These are phyloP conservation scores for Crematogaster levior DNA, from an alignment of 2,888 invertebrate species.

Conservation along the genomic window DNA sequence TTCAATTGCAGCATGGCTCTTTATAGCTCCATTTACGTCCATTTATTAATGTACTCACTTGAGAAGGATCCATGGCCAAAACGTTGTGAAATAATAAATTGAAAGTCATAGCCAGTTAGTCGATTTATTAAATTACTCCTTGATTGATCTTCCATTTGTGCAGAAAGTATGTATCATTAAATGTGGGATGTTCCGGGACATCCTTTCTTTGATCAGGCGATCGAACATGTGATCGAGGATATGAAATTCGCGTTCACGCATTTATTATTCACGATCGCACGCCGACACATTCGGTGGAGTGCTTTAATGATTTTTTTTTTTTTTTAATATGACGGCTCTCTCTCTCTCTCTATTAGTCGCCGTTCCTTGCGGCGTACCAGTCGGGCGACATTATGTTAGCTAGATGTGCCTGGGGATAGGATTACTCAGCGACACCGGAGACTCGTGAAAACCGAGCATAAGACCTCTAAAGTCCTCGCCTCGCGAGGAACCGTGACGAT, in stretches of 20 bases:
- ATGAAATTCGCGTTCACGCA: slow-evolving; percentile 5
- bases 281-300: slow-evolving; percentile 6
- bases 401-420: slow-evolving; percentile 77
- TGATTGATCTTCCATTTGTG: background rate
- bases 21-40: too few species aligned
- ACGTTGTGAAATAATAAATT: too few species aligned
- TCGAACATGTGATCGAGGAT: background rate
- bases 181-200: background rate
- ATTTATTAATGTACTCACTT: too few species aligned
- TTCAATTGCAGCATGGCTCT: too few species aligned
- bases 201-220: background rate
- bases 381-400: slow-evolving; percentile 76
- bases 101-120: too few species aligned
- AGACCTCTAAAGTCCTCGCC: slow-evolving; percentile 73
- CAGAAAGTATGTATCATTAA: background rate
- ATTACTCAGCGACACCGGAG: slow-evolving; percentile 81
- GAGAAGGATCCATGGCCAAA: too few species aligned
- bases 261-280: slow-evolving; percentile 35
- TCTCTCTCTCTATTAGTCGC: slow-evolving; percentile 63
- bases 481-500: slow-evolving; percentile 73
- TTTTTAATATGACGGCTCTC: slow-evolving; percentile 15
- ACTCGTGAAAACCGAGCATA: slow-evolving; percentile 80
- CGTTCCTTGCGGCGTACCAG: slow-evolving; percentile 76
- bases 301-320: slow-evolving; percentile 38
- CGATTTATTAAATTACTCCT: too few species aligned